phyloP scores from a whole-genome alignment of 2,113 vertebrate species.

The Cheilinus undulatus region DNA sequence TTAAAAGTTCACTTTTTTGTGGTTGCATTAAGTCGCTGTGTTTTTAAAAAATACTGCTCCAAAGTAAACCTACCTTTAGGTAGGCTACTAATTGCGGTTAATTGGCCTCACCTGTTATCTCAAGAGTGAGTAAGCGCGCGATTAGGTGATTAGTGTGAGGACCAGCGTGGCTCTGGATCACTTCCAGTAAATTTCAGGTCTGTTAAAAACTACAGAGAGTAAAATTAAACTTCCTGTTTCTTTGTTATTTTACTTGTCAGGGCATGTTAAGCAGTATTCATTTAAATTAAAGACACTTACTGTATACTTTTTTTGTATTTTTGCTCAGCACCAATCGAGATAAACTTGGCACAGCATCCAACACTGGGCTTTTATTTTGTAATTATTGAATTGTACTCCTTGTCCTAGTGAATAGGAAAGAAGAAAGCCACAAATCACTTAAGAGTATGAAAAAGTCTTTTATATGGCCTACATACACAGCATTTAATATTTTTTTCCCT shows the following conservation, averaged over 20 bases:
- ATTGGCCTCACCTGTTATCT: conserved; percentile 41
- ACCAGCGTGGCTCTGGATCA: conserved; percentile 21
- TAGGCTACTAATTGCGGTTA: conserved; percentile 26
- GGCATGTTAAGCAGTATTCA: background rate
- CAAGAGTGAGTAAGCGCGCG: conserved; percentile 42
- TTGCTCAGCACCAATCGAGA: background rate
- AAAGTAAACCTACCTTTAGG: background rate
- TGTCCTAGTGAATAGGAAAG: background rate
- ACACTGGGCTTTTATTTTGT: background rate
- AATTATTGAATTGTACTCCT: too few species aligned
- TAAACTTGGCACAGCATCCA: background rate
- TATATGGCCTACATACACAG: too few species aligned
- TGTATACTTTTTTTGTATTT: background rate
- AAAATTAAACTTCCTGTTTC: conserved; percentile 5
- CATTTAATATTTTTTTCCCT: background rate
- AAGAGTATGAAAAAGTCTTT: too few species aligned
- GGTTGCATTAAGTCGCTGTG: background rate
- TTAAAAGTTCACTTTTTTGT: conserved; percentile 30
- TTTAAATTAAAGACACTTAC: background rate
- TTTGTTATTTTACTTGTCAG: background rate
- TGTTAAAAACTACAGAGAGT: background rate
- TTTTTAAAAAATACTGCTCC: background rate
- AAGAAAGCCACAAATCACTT: too few species aligned
- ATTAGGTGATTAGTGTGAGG: conserved; percentile 37
- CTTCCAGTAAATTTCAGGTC: conserved; percentile 6